Conservation (phyloP, 2,113 vertebrate genomes). For the Lepus americanus region DNA sequence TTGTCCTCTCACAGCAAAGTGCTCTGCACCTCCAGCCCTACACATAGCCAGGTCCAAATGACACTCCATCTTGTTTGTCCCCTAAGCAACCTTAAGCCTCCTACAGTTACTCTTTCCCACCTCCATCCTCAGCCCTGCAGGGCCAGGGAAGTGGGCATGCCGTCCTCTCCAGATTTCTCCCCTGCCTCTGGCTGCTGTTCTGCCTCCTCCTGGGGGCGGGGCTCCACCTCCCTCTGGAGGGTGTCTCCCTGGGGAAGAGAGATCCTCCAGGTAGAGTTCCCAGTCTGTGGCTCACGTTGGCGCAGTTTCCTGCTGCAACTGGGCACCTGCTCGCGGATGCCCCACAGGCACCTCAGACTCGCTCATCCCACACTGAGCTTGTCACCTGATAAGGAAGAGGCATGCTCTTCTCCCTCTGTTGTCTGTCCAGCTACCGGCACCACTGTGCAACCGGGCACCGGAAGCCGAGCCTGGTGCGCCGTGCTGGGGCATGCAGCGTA, state of each 20-base stretch:
- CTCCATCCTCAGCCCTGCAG: not conserved
- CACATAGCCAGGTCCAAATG: not conserved
- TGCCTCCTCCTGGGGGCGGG: not conserved
- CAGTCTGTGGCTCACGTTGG: not conserved
- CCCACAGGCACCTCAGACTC: not conserved
- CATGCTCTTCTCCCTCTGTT: not conserved
- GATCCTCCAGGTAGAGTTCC: not conserved
- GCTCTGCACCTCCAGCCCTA: not conserved
- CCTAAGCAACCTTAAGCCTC: not conserved
- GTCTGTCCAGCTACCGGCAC: conserved; percentile 4
- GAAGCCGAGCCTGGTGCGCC: not conserved
- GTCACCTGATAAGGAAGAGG: conserved; percentile 22
- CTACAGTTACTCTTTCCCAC: not conserved
- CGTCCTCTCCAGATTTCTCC: not conserved
- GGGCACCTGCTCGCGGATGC: not conserved
- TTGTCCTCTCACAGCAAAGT: not conserved
- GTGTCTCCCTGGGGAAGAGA: not conserved
- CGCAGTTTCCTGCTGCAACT: not conserved
- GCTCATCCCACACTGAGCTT: not conserved
- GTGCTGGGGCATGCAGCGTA: not conserved
- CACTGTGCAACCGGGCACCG: not conserved
- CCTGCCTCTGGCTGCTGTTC: not conserved
- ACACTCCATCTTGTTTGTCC: not conserved
- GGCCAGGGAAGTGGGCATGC: not conserved
- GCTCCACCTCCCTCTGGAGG: not conserved